Evolutionary conservation across 2,888 invertebrate genomes (phyloP), one percentile per base, ranked within the genome.

Genomic region (Parnassius smintheus): DNA sequence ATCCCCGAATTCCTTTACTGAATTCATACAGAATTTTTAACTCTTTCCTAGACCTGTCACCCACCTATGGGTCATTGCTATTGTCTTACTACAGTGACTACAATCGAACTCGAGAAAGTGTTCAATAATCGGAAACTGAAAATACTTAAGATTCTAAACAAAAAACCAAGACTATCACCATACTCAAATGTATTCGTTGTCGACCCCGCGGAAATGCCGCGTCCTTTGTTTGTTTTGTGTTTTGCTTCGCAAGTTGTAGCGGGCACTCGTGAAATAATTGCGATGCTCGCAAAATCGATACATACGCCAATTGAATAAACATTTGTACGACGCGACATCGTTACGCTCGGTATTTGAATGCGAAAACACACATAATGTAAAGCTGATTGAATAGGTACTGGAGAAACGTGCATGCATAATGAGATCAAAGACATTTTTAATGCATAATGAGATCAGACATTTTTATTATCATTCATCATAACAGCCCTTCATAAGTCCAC

Each of bases 281-380:
- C 55, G 35, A 50, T 50, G 55, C 55, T 50, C 45, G 49, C 46
- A 44, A 61, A 55, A 55, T 55, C 55, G 55, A 61, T 50, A 61
- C 50, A 61, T 50, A 61, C 45, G 18, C 49, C 60, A 44, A 56
- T 56, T 61, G 61, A 61, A 61, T 61, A 61, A 61, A 61, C 50
- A 61, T 61, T 61, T 56, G 25, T 44, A 50, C 55, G 60, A 22
- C 59, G 46, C 41, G 35, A 13, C 22, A 42, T 22, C 61, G 52
- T 51, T 22, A n/a, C 25, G 10, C 13, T 22, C 52, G 35, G 52
- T 25, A 52, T 59, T 22, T 35, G 52, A 46, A 45, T 9, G 8
- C 49, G 35, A 18, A 59, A 46, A 46, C 46, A 59, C 18, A 35
- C n/a, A 25, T 53, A 22, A 10, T 53, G 13, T n/a, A 41, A 41